phyloP scores from a whole-genome alignment of 2,113 vertebrate genomes.

The Oncorhynchus tshawytscha region DNA sequence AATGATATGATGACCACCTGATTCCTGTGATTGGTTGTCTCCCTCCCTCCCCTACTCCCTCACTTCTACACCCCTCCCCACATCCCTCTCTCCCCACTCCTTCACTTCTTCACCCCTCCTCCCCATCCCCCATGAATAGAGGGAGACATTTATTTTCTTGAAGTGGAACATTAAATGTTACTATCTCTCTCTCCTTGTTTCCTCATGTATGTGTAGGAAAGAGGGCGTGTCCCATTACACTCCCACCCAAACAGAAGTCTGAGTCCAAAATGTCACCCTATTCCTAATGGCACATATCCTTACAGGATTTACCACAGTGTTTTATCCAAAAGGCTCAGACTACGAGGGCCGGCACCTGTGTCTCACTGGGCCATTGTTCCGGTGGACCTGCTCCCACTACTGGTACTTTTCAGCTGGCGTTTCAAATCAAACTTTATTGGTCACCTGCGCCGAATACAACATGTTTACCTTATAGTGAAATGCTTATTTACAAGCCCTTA shows the following conservation, averaged over 20 bases:
- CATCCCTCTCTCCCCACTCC: background rate
- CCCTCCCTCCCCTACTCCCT: background rate
- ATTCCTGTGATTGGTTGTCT: background rate
- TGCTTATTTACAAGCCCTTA: too few relatives aligned
- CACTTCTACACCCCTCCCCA: background rate
- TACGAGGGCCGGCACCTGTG: too few relatives aligned
- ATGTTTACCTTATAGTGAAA: too few relatives aligned
- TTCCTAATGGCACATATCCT: too few relatives aligned
- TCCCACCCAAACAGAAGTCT: background rate
- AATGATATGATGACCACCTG: background rate
- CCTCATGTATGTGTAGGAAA: background rate
- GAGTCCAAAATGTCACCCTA: too few relatives aligned
- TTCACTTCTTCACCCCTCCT: background rate
- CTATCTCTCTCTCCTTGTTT: background rate
- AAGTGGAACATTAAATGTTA: conserved; percentile 19
- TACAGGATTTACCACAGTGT: too few relatives aligned
- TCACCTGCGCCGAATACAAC: too few relatives aligned
- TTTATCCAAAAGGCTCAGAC: too few relatives aligned
- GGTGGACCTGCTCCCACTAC: too few relatives aligned
- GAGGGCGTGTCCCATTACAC: conserved; percentile 19
- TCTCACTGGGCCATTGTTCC: too few relatives aligned
- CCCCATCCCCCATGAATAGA: background rate
- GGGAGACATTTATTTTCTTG: background rate
- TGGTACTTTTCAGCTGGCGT: too few relatives aligned
- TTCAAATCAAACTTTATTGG: too few relatives aligned